These are phyloP conservation scores for Rugalucina vietnamica DNA, from an alignment of 2,888 invertebrate species.

Conservation along the genomic window DNA sequence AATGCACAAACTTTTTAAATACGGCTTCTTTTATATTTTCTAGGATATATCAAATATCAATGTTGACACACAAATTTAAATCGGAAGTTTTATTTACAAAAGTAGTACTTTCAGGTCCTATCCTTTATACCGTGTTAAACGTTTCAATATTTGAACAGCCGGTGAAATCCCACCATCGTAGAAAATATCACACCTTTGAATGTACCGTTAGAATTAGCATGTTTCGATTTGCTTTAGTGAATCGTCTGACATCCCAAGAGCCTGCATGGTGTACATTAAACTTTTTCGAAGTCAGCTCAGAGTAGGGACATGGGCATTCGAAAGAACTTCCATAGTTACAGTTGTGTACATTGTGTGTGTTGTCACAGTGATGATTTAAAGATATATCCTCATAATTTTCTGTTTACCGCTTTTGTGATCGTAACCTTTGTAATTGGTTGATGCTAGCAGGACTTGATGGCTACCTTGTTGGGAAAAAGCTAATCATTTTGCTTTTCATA, in stretches of 20 bases:
- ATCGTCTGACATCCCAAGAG: not conserved
- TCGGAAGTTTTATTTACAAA: slow-evolving; percentile 15
- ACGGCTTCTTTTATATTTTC: slow-evolving; percentile 7
- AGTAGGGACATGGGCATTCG: too few relatives aligned
- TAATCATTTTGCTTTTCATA: too few relatives aligned
- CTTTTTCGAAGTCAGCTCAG: too few relatives aligned
- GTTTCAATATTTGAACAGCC: slow-evolving; percentile 10
- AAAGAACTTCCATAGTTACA: too few relatives aligned
- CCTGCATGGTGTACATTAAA: too few relatives aligned
- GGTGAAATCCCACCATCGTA: not conserved
- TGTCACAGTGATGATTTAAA: too few relatives aligned
- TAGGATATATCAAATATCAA: slow-evolving; percentile 1
- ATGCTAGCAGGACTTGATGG: too few relatives aligned
- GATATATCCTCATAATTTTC: too few relatives aligned
- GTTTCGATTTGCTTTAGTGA: not conserved
- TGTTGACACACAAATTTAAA: slow-evolving; percentile 6
- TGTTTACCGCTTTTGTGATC: too few relatives aligned
- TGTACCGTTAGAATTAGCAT: slow-evolving; percentile 12
- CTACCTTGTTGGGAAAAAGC: too few relatives aligned
- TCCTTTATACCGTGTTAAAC: slow-evolving; percentile 10
- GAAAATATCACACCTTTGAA: slow-evolving; percentile 14
- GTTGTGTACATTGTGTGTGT: too few relatives aligned
- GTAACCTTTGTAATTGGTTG: too few relatives aligned
- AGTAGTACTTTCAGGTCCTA: not conserved
- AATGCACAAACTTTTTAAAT: slow-evolving; percentile 10